Conservation (phyloP, 2,797 vertebrate genomes). For the Cheirogaleus major region DNA sequence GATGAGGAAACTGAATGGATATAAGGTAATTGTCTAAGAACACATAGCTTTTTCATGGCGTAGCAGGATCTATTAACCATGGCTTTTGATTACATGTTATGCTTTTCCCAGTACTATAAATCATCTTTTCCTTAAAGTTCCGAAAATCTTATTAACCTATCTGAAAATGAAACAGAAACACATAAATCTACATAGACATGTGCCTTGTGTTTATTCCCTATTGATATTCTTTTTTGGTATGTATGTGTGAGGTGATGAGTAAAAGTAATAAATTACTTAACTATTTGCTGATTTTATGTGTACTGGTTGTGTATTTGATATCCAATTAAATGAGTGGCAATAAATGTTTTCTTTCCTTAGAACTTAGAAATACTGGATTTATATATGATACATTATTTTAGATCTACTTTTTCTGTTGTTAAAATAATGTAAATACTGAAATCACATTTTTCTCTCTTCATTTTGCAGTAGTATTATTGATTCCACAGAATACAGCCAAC, state of each 20-base stretch:
- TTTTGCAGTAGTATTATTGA: constrained; percentile 96
- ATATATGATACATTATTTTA: not conserved
- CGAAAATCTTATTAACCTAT: not conserved
- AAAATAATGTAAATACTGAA: constrained; percentile 58
- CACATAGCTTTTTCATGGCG: not conserved
- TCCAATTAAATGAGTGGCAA: constrained; percentile 13
- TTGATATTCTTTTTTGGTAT: not conserved
- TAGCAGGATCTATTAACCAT: not conserved
- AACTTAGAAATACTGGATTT: constrained; percentile 11
- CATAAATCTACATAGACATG: not conserved
- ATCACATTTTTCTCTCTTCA: constrained; percentile 76
- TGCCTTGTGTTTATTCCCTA: not conserved
- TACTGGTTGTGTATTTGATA: constrained; percentile 1
- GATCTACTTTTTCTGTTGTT: constrained; percentile 57
- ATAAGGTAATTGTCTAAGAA: not conserved
- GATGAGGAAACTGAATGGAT: not conserved
- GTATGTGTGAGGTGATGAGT: not conserved
- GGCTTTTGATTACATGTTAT: not conserved
- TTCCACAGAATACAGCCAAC: constrained; percentile 94
- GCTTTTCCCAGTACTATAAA: not conserved
- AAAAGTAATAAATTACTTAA: not conserved
- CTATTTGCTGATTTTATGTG: not conserved
- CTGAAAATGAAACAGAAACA: not conserved
- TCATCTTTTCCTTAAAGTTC: not conserved
- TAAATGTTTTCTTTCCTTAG: constrained; percentile 41